phyloP scores from a whole-genome alignment of 1,140 invertebrate species.

The Bombus impatiens region DNA sequence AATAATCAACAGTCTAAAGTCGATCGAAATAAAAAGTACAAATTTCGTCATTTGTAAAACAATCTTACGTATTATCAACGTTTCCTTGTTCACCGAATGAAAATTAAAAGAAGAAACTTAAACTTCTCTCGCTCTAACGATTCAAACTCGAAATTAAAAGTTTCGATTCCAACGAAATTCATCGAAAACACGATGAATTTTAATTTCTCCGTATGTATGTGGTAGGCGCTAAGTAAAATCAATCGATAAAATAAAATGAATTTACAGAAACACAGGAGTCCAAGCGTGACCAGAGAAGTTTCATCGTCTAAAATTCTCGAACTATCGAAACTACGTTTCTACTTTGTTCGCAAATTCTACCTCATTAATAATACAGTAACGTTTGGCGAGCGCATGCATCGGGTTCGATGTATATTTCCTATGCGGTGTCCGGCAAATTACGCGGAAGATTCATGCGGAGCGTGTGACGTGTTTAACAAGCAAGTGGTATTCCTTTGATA shows the following conservation, averaged over 20 bases:
- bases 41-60: background rate
- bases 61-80: background rate
- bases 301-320: too few relatives aligned
- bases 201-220: too few relatives aligned
- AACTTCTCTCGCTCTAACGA: background rate
- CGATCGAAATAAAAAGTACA: too few relatives aligned
- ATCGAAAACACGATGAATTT: too few relatives aligned
- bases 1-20: too few relatives aligned
- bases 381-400: slow-evolving; percentile 54
- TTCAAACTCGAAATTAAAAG: background rate
- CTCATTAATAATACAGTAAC: background rate
- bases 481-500: background rate
- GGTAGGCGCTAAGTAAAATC: too few relatives aligned
- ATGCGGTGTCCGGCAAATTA: slow-evolving; percentile 22
- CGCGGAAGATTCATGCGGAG: slow-evolving; percentile 31
- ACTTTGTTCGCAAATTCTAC: background rate
- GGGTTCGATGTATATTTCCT: slow-evolving; percentile 16
- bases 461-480: slow-evolving; percentile 36
- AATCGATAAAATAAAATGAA: too few relatives aligned
- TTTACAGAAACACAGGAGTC: background rate
- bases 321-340: background rate
- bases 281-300: background rate
- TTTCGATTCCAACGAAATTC: background rate
- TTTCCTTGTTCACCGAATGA: background rate
- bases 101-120: background rate